These are phyloP conservation scores for Yponomeuta plumbellus DNA, from an alignment of 2,888 invertebrate genomes.

Conservation along the genomic window DNA sequence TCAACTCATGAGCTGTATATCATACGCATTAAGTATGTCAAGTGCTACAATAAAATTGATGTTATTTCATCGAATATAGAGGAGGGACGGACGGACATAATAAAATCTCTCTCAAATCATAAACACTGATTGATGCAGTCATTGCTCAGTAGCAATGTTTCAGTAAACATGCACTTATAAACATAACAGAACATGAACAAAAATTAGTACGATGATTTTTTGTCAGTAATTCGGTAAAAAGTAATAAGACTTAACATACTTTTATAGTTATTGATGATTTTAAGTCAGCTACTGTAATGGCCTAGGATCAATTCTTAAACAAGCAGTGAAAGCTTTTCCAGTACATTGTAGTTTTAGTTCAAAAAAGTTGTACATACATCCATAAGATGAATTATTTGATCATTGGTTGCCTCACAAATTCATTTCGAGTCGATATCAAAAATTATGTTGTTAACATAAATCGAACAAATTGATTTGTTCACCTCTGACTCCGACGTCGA, in stretches of 20 bases:
- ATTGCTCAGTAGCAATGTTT: too few relatives aligned
- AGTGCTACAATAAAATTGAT: neutral
- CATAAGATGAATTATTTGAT: neutral
- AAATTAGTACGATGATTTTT: neutral
- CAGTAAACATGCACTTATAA: neutral
- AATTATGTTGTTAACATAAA: conserved; percentile 11
- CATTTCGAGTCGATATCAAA: neutral
- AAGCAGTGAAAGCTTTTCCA: too few relatives aligned
- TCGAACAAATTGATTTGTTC: conserved; percentile 8
- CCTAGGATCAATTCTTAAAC: neutral
- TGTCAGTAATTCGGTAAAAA: neutral
- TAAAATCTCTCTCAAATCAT: neutral
- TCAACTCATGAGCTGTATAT: conserved; percentile 26
- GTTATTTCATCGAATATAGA: neutral
- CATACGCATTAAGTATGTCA: neutral
- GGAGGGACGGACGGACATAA: neutral
- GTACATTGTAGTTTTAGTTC: too few relatives aligned
- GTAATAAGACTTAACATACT: neutral
- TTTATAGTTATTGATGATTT: neutral
- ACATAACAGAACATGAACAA: neutral
- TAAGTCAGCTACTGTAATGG: neutral
- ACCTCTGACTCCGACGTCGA: conserved; percentile 11
- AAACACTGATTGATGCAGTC: neutral
- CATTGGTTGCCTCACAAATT: neutral
- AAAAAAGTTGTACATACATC: neutral